These are phyloP conservation scores for Merluccius polli DNA, from an alignment of 2,797 vertebrate species.

Conservation along the genomic window DNA sequence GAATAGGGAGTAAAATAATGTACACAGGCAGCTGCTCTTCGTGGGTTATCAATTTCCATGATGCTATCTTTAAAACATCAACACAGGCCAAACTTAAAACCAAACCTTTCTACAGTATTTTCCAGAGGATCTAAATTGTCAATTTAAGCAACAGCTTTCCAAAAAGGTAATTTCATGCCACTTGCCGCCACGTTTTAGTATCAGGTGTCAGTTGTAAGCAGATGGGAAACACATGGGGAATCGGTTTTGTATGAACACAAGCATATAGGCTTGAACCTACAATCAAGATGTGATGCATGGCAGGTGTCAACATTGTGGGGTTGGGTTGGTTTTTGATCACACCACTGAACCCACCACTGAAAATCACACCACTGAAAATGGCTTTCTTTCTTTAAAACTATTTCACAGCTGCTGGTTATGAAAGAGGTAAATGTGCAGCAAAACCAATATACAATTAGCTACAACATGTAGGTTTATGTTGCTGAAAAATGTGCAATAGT, in stretches of 20 bases:
- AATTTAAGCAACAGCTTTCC: not conserved
- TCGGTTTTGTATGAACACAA: not conserved
- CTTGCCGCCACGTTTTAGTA: not conserved
- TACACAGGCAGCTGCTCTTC: not conserved
- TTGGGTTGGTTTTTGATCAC: not conserved
- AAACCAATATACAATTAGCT: no score
- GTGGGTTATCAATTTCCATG: not conserved
- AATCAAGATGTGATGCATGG: not conserved
- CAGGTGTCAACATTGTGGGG: not conserved
- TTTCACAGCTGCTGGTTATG: not conserved
- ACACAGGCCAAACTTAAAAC: not conserved
- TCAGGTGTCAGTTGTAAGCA: not conserved
- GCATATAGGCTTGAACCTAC: not conserved
- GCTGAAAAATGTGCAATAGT: not conserved
- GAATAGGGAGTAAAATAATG: not conserved
- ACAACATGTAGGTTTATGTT: not conserved
- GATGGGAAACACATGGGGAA: not conserved
- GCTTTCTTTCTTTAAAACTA: not conserved
- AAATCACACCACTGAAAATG: not conserved
- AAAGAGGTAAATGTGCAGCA: no score
- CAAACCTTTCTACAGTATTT: not conserved
- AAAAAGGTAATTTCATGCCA: not conserved
- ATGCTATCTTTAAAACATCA: not conserved
- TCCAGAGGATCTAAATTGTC: not conserved
- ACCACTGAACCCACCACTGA: no score